Percentiles rank a stretch among this genome's conserved stretches.
Evolutionary conservation across 2,797 vertebrate genomes (phyloP).

Genomic region (Pachyuromys duprasi): DNA sequence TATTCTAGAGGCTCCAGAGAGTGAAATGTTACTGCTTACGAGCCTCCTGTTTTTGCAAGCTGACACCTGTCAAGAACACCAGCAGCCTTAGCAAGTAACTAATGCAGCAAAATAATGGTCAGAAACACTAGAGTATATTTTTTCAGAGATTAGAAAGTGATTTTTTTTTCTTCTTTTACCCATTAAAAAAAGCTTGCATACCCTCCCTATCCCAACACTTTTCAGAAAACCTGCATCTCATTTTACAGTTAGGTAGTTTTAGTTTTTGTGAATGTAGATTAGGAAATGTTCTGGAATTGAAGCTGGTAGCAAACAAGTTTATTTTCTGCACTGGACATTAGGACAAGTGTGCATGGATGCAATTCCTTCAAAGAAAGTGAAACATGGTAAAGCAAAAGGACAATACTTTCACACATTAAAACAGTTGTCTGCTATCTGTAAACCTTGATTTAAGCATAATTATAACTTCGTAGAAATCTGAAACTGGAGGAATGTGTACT

Average conservation of each 20-base stretch:
- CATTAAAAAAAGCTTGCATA: slow-evolving; percentile 57
- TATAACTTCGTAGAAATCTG: slow-evolving; percentile 81
- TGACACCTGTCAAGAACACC: slow-evolving; percentile 73
- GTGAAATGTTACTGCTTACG: slow-evolving; percentile 78
- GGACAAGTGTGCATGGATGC: slow-evolving; percentile 87
- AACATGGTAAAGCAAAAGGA: slow-evolving; percentile 87
- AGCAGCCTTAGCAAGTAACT: slow-evolving; percentile 44
- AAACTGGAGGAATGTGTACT: slow-evolving; percentile 81
- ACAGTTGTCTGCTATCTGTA: slow-evolving; percentile 86
- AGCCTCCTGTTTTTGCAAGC: slow-evolving; percentile 75
- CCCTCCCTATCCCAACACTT: not conserved
- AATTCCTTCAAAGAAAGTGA: slow-evolving; percentile 90
- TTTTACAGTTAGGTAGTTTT: slow-evolving; percentile 88
- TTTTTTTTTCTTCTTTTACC: slow-evolving; percentile 42
- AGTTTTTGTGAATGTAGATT: slow-evolving; percentile 87
- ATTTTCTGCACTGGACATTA: slow-evolving; percentile 89
- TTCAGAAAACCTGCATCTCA: slow-evolving; percentile 85
- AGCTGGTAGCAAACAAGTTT: slow-evolving; percentile 88
- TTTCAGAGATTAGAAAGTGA: slow-evolving; percentile 42
- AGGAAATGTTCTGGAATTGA: slow-evolving; percentile 87
- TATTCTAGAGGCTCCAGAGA: slow-evolving; percentile 71
- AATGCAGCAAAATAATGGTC: slow-evolving; percentile 71
- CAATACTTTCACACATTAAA: slow-evolving; percentile 87
- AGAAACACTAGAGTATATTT: slow-evolving; percentile 44
- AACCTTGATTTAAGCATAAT: slow-evolving; percentile 84